Evolutionary conservation across 2,113 vertebrate species (phyloP), one percentile per base, ranked within the genome.

Genomic region (Corythoichthys intestinalis): DNA sequence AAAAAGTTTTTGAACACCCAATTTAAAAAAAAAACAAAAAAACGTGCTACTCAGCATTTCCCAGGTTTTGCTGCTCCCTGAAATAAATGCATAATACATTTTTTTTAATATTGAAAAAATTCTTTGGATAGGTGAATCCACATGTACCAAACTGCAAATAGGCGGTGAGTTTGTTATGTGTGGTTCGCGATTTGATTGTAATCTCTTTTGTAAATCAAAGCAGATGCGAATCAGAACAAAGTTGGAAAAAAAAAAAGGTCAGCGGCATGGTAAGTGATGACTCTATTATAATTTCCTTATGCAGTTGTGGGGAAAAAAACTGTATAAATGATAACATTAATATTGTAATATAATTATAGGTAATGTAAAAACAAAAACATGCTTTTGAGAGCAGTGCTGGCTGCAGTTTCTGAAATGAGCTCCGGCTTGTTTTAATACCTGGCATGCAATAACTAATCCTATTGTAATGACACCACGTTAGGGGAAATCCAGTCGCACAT

Each of bases 401-500:
- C 53, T 34, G 66, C 52, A 52, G 62, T 72, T 59, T 64, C 60
- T 77, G 74, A 59, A 7, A 65, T n/a, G 64, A 82, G 72, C 66
- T 63, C 58, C 69, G 70, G 78, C 56, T 70, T 74, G 67, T 78
- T 81, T 81, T 69, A 77, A 84, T 78, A 85, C 74, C 72, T 84
- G 80, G 82, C 77, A 82, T 65, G 62, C 76, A 78, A 73, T 78
- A 86, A 79, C 65, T 62, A 71, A 84, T 80, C 69, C 77, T 65
- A 71, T 75, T 83, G 78, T 85, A 80, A 88, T 88, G 85, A 83
- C 86, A 81, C 70, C 65, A 70, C 65, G 79, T 66, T 67, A 74
- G 78, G 86, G 86, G 81, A 88, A 86, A 84, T 85, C 85, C 86
- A 85, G 50, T 70, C 76, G 78, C 72, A 74, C 28, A 50, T 49